Base-by-base conservation (phyloP, 2,113 vertebrate species). In the Chionodraco myersi region DNA sequence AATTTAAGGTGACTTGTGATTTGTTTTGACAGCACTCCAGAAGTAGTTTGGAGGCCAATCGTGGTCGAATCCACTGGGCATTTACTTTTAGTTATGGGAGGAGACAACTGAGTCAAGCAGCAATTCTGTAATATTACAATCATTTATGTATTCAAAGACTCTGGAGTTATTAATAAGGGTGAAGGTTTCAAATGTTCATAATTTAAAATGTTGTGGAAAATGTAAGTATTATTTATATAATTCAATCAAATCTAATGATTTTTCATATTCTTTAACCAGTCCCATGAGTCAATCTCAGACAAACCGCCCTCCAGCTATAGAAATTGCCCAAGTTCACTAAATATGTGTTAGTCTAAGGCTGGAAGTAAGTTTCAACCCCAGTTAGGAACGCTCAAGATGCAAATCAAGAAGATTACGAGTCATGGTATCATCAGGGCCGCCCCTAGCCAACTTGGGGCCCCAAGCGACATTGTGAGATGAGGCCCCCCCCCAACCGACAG, bases 321-420 rank as follows among this genome's bases (percentile, higher is more conserved):
- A 49, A 58, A 51, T 41, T 4, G 6, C 6, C 34, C 45, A 1
- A 45, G 15, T 10, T 10, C 51, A 69, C 7, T 3, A 8, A 53
- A 71, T 59, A 1, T 75, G 8, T 15, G 59, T 54, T 61, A 21
- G 12, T 49, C 53, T 18, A 45, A 9, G 21, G 11, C 5, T 36
- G 49, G 18, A 75, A 64, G 26, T 53, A 8, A 64, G 63, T 52
- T 36, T 47, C 26, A 8, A 16, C 10, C n/a, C 6, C 34, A 60
- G 30, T 36, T 15, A 16, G 1, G 2, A 61, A n/a, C 7, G 14
- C 23, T 36, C 15, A 0, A 79, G 63, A 72, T 76, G 53, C 21
- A 26, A 71, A 66, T 18, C 9, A 70, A 58, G 7, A 60, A 67
- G 63, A 71, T 58, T 56, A 23, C 14, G 49, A 65, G 58, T 76